Percentiles rank a stretch among this genome's conserved stretches.
Evolutionary conservation across 2,888 invertebrate species (phyloP).

Genomic region (Orgyia antiqua): DNA sequence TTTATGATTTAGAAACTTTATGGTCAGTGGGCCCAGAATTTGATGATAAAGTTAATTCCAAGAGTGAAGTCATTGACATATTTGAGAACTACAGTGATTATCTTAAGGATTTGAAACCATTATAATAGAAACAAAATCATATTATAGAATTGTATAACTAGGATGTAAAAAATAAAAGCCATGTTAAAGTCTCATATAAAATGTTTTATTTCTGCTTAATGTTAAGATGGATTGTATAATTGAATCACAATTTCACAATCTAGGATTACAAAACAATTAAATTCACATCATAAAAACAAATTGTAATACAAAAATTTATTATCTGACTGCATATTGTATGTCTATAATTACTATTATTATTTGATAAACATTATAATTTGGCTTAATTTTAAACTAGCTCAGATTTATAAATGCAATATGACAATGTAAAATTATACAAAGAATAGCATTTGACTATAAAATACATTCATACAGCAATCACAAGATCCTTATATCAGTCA

Average conservation of each 20-base stretch:
- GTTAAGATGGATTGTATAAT: constrained; percentile 63
- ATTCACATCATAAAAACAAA: constrained; percentile 14
- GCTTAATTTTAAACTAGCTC: constrained; percentile 63
- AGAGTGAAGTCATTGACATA: constrained; percentile 80
- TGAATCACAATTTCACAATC: constrained; percentile 44
- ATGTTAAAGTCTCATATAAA: constrained; percentile 74
- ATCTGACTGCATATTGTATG: constrained; percentile 23
- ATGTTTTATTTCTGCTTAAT: constrained; percentile 75
- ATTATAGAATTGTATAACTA: no score
- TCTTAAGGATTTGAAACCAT: constrained; percentile 81
- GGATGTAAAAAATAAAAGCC: constrained; percentile 11
- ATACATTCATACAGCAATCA: constrained; percentile 67
- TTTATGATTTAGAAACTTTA: constrained; percentile 92
- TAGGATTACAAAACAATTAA: no score
- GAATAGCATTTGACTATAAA: constrained; percentile 48
- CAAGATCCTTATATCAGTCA: constrained; percentile 69
- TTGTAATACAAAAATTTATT: constrained; percentile 23
- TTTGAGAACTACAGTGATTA: constrained; percentile 82
- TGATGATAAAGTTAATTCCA: constrained; percentile 83
- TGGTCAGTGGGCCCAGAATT: constrained; percentile 92
- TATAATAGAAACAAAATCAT: constrained; percentile 37
- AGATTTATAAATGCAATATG: constrained; percentile 67
- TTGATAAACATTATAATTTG: constrained; percentile 69
- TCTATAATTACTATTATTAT: constrained; percentile 42
- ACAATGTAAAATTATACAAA: constrained; percentile 58